A percentile compares a stretch with the other conserved stretches of the same genome.
These are phyloP conservation scores for Myiotriccus ornatus DNA, from an alignment of 2,797 vertebrate species.

Conservation along the genomic window DNA sequence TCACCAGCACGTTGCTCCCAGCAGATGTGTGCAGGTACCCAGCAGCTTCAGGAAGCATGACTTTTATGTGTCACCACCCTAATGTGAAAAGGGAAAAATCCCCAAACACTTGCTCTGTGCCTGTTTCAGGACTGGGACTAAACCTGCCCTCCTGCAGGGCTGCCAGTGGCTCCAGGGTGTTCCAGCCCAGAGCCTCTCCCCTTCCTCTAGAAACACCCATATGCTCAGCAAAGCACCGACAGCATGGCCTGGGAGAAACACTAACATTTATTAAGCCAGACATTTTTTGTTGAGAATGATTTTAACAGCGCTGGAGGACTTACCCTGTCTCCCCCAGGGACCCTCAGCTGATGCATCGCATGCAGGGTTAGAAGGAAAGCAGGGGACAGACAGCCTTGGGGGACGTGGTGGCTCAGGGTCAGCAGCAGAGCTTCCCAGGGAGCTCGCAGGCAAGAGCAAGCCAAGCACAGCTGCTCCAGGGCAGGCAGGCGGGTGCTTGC, in stretches of 20 bases:
- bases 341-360: background rate
- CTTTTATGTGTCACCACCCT: background rate
- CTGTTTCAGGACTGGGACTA: background rate
- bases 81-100: background rate
- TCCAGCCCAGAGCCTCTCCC: background rate
- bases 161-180: background rate
- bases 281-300: background rate
- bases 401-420: background rate
- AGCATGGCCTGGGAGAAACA: background rate
- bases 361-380: conserved; percentile 31
- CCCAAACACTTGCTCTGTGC: background rate
- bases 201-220: background rate
- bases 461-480: background rate
- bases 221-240: background rate
- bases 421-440: background rate
- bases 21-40: background rate
- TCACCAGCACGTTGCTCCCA: background rate
- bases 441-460: background rate
- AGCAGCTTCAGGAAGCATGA: background rate
- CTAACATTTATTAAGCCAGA: conserved; percentile 48
- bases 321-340: background rate
- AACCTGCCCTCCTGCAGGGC: background rate
- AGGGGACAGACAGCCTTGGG: background rate
- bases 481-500: background rate
- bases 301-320: background rate